Evolutionary conservation across 64 coral and sea anemone genomes (phyloP).

Genomic region (Astreopora myriophthalma): DNA sequence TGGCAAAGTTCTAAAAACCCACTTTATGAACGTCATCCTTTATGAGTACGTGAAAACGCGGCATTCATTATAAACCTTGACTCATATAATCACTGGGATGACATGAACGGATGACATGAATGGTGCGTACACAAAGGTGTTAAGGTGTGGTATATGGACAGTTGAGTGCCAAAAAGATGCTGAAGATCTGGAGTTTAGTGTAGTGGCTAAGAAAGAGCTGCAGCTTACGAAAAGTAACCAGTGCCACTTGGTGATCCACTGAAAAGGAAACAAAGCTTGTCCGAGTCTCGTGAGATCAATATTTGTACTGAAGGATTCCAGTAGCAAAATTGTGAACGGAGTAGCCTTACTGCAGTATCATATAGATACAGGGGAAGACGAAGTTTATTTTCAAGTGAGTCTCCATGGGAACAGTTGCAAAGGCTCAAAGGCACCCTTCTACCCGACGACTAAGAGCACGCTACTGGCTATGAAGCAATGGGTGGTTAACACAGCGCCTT

Average conservation of each 20-base stretch:
- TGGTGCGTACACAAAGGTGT: slow-evolving; percentile 48
- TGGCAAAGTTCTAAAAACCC: background rate
- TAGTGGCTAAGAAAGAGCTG: slow-evolving; percentile 33
- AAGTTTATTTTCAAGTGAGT: slow-evolving; percentile 43
- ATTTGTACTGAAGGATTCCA: slow-evolving; percentile 30
- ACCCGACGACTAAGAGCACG: slow-evolving; percentile 5
- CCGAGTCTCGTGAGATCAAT: slow-evolving; percentile 24
- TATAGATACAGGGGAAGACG: slow-evolving; percentile 31
- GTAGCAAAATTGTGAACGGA: slow-evolving; percentile 22
- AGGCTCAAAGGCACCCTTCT: slow-evolving; percentile 31
- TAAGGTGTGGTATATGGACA: slow-evolving; percentile 63
- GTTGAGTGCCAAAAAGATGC: slow-evolving; percentile 29
- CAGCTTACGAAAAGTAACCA: background rate
- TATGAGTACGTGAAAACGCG: slow-evolving; percentile 46
- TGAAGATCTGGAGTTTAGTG: background rate
- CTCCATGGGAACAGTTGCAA: slow-evolving; percentile 44
- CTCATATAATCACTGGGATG: slow-evolving; percentile 61
- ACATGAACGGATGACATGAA: slow-evolving; percentile 73
- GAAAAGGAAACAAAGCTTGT: slow-evolving; percentile 54
- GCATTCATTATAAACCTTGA: slow-evolving; percentile 20
- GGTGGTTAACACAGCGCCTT: background rate
- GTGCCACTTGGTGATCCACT: slow-evolving; percentile 37
- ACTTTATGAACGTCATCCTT: slow-evolving; percentile 42
- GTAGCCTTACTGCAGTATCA: slow-evolving; percentile 48
- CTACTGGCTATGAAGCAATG: background rate